Evolutionary conservation across 1,140 invertebrate species (phyloP).

Genomic region (Drosophila setifemur): DNA sequence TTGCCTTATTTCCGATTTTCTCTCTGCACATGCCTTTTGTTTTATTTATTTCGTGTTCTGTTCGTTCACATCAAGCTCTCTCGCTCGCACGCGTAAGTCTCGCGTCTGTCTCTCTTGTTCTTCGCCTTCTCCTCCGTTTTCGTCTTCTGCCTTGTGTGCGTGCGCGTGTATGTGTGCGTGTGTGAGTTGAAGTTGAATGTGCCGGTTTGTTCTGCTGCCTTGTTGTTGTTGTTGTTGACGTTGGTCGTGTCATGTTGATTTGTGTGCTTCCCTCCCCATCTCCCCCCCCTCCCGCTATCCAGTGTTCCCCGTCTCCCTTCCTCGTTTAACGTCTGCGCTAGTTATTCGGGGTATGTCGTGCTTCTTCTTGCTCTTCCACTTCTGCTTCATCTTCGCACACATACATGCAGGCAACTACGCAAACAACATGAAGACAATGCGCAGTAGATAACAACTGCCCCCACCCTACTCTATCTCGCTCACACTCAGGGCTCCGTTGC

Average conservation of each 20-base stretch:
- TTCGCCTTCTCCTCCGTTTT: constrained; percentile 7
- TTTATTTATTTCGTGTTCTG: constrained; percentile 54
- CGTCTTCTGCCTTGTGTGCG: not conserved
- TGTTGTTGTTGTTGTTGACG: constrained; percentile 64
- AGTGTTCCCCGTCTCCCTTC: not conserved
- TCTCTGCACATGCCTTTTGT: constrained; percentile 42
- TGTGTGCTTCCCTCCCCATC: constrained; percentile 53
- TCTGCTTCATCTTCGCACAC: constrained; percentile 57
- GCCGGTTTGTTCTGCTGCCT: constrained; percentile 57
- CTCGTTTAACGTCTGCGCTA: constrained; percentile 63
- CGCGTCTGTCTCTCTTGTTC: constrained; percentile 12
- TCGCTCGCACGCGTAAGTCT: constrained; percentile 44
- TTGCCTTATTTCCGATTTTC: constrained; percentile 23
- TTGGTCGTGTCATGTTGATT: constrained; percentile 80
- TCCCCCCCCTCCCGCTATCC: not conserved
- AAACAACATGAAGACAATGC: constrained; percentile 79
- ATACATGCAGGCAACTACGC: constrained; percentile 65
- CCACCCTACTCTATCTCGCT: constrained; percentile 1
- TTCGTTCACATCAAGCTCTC: not conserved
- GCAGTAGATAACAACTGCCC: constrained; percentile 71
- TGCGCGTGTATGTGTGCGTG: not conserved
- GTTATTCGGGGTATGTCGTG: constrained; percentile 61
- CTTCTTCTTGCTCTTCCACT: constrained; percentile 56
- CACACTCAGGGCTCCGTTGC: not conserved
- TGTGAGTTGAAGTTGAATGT: constrained; percentile 67